Percentiles rank a stretch among this genome's conserved stretches.
Conservation (phyloP, 2,113 vertebrate genomes). For the Odontesthes bonariensis region DNA sequence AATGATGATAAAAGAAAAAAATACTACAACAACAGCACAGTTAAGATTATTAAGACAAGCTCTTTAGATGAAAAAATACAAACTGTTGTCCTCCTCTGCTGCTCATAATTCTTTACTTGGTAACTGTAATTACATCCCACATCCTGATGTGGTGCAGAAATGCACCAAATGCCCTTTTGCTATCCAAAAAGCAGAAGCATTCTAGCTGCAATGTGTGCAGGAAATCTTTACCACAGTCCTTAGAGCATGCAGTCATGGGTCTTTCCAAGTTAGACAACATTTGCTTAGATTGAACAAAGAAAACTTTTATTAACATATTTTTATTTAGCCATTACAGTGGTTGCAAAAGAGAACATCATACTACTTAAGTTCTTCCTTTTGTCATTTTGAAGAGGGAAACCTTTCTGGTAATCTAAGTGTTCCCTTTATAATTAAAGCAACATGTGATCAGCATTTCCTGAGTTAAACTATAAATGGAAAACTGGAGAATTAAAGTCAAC, state of each 20-base stretch:
- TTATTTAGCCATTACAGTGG: background rate
- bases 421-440: constrained; percentile 22
- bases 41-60: background rate
- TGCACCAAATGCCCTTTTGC: constrained; percentile 58
- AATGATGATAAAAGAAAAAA: background rate
- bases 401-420: too few relatives aligned
- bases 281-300: too few relatives aligned
- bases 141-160: constrained; percentile 65
- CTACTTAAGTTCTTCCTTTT: constrained; percentile 41
- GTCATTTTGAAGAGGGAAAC: constrained; percentile 6
- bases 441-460: background rate
- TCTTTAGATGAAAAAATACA: constrained; percentile 7
- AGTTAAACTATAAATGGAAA: constrained; percentile 31
- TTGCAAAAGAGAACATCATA: constrained; percentile 49
- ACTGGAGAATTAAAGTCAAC: constrained; percentile 23
- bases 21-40: too few relatives aligned
- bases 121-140: constrained; percentile 66
- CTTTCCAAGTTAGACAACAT: too few relatives aligned
- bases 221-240: constrained; percentile 51
- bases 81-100: constrained; percentile 31
- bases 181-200: constrained; percentile 49
- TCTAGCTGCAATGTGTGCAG: constrained; percentile 60
- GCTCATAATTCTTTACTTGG: constrained; percentile 45
- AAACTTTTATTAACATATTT: too few relatives aligned
- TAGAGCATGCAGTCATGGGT: background rate